Conservation (phyloP, 2,888 invertebrate genomes). For the Nemotelus nigrinus region DNA sequence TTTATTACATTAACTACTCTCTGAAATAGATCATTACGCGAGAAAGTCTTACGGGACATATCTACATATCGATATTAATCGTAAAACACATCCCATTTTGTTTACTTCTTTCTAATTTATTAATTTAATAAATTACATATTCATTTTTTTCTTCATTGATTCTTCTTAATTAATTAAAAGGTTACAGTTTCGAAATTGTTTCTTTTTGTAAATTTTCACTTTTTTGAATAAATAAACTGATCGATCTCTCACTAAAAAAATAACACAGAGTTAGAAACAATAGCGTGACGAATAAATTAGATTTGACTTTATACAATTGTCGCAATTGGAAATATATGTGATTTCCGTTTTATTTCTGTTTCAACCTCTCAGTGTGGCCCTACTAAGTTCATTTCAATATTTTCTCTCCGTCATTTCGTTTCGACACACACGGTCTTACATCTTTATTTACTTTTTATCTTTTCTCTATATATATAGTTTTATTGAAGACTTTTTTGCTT, state of each 20-base stretch:
- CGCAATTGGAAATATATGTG: slow-evolving; percentile 16
- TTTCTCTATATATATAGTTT: slow-evolving; percentile 15
- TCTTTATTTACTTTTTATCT: slow-evolving; percentile 7
- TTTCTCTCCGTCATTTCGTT: neutral
- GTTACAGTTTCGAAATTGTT: neutral
- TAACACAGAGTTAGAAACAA: neutral
- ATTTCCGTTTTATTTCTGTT: slow-evolving; percentile 10
- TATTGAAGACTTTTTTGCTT: slow-evolving; percentile 30
- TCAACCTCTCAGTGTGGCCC: slow-evolving; percentile 37
- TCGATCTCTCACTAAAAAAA: slow-evolving; percentile 22
- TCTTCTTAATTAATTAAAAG: no score
- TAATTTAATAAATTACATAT: slow-evolving; percentile 26
- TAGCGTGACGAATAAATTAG: slow-evolving; percentile 6
- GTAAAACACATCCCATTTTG: slow-evolving; percentile 20
- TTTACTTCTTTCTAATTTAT: slow-evolving; percentile 26
- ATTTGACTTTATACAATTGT: slow-evolving; percentile 32
- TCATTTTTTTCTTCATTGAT: no score
- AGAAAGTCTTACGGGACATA: slow-evolving; percentile 22
- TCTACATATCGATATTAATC: slow-evolving; percentile 11
- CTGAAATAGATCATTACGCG: slow-evolving; percentile 18
- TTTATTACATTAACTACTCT: slow-evolving; percentile 38
- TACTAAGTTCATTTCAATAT: slow-evolving; percentile 8
- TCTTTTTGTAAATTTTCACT: slow-evolving; percentile 7
- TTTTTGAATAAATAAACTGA: slow-evolving; percentile 17
- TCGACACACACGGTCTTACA: slow-evolving; percentile 17